Evolutionary conservation across 2,888 invertebrate genomes (phyloP).

Genomic region (Auanema freiburgensis): DNA sequence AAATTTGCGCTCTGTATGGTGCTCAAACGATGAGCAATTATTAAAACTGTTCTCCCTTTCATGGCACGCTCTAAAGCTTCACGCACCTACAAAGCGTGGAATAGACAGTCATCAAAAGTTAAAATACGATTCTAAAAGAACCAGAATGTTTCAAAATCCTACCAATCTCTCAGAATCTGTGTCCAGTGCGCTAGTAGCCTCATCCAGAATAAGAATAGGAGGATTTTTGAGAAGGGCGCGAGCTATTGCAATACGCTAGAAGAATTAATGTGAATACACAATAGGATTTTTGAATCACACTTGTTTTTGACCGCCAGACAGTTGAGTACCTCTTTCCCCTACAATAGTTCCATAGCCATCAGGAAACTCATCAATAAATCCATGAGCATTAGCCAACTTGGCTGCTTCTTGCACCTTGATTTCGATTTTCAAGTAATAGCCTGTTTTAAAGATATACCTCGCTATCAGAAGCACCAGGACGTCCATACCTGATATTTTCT

Average conservation of each 20-base stretch:
- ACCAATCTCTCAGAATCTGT: constrained; percentile 53
- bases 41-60: constrained; percentile 82
- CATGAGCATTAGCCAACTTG: constrained; percentile 84
- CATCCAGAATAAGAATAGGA: constrained; percentile 79
- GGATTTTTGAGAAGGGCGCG: constrained; percentile 89
- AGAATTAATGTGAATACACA: constrained; percentile 3
- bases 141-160: not conserved
- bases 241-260: constrained; percentile 85
- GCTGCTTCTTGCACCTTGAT: constrained; percentile 75
- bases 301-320: constrained; percentile 32
- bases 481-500: constrained; percentile 91
- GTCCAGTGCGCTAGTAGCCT: constrained; percentile 87
- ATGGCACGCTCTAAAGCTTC: constrained; percentile 82
- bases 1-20: constrained; percentile 87
- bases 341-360: constrained; percentile 73
- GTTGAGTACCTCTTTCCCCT: constrained; percentile 75
- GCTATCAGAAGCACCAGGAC: constrained; percentile 69
- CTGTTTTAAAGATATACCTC: constrained; percentile 65
- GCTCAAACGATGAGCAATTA: constrained; percentile 90
- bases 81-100: constrained; percentile 28
- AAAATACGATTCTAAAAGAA: not conserved
- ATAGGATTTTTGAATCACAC: constrained; percentile 54
- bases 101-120: not conserved
- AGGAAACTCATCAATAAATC: constrained; percentile 83
- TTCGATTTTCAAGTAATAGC: not conserved